Conservation (phyloP, 2,797 vertebrate genomes). For the Trachops cirrhosus region DNA sequence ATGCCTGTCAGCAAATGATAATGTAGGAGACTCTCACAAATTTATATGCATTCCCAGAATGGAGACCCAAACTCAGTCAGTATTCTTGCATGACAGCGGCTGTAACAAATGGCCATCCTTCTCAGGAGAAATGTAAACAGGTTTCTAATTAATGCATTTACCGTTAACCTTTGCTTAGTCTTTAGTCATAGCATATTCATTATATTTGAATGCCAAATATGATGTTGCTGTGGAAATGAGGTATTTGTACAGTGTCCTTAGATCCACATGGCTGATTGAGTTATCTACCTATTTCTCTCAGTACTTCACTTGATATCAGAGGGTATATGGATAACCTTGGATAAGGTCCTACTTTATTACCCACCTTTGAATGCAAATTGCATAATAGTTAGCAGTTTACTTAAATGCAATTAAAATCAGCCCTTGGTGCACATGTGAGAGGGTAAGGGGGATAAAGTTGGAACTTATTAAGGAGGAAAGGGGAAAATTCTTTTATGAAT, state of each 20-base stretch:
- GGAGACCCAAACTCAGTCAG: slow-evolving; percentile 52
- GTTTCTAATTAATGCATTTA: slow-evolving; percentile 74
- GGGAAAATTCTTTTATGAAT: slow-evolving; percentile 40
- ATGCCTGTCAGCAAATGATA: slow-evolving; percentile 63
- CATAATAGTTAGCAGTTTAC: slow-evolving; percentile 55
- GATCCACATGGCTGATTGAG: slow-evolving; percentile 62
- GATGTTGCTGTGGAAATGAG: slow-evolving; percentile 71
- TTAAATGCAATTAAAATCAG: slow-evolving; percentile 61
- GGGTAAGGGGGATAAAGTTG: neutral
- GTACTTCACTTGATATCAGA: slow-evolving; percentile 51
- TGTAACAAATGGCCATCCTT: slow-evolving; percentile 71
- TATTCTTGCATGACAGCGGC: slow-evolving; percentile 64
- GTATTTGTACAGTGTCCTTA: slow-evolving; percentile 68
- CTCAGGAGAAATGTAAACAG: slow-evolving; percentile 69
- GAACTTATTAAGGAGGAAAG: neutral
- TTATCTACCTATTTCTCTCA: slow-evolving; percentile 67
- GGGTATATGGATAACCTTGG: slow-evolving; percentile 66
- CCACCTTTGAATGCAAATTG: slow-evolving; percentile 47
- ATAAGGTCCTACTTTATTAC: slow-evolving; percentile 61
- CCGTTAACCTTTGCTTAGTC: slow-evolving; percentile 70
- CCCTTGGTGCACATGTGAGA: neutral
- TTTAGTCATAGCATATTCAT: slow-evolving; percentile 65
- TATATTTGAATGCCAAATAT: slow-evolving; percentile 64
- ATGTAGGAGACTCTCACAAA: slow-evolving; percentile 60
- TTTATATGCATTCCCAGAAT: slow-evolving; percentile 60